phyloP scores from a whole-genome alignment of 2,113 vertebrate species.

The Leptodactylus fuscus region DNA sequence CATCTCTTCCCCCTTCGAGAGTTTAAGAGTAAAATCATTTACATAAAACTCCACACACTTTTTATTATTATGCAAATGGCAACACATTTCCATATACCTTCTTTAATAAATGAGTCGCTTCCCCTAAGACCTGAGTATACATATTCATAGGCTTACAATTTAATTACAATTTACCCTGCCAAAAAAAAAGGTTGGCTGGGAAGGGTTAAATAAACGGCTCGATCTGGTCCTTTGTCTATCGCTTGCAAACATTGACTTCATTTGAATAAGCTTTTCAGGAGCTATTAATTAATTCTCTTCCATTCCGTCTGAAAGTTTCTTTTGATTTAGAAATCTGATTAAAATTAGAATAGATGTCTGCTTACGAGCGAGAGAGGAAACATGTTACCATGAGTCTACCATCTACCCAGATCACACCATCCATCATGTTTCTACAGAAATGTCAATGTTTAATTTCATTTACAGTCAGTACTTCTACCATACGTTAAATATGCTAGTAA shows the following conservation, averaged over 20 bases:
- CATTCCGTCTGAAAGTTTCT: background rate
- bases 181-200: background rate
- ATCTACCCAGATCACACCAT: background rate
- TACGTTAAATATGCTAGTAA: too few relatives aligned
- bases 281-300: constrained; percentile 41
- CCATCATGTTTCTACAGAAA: too few relatives aligned
- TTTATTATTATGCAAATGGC: constrained; percentile 58
- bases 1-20: constrained; percentile 6
- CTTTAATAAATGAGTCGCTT: constrained; percentile 47
- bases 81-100: constrained; percentile 15
- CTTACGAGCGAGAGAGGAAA: background rate
- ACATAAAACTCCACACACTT: constrained; percentile 53
- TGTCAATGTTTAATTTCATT: too few relatives aligned
- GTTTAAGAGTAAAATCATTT: constrained; percentile 54
- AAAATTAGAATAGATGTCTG: background rate
- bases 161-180: constrained; percentile 23
- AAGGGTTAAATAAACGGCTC: constrained; percentile 37
- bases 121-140: constrained; percentile 14
- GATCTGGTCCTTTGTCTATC: background rate
- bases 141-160: constrained; percentile 52
- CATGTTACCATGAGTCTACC: background rate
- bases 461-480: too few relatives aligned
- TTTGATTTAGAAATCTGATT: constrained; percentile 51
- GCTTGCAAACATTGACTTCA: constrained; percentile 49
- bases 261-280: constrained; percentile 52